Percentiles rank a stretch among this genome's conserved stretches.
phyloP scores from a whole-genome alignment of 2,888 invertebrate species.

The Luperina nickerlii region DNA sequence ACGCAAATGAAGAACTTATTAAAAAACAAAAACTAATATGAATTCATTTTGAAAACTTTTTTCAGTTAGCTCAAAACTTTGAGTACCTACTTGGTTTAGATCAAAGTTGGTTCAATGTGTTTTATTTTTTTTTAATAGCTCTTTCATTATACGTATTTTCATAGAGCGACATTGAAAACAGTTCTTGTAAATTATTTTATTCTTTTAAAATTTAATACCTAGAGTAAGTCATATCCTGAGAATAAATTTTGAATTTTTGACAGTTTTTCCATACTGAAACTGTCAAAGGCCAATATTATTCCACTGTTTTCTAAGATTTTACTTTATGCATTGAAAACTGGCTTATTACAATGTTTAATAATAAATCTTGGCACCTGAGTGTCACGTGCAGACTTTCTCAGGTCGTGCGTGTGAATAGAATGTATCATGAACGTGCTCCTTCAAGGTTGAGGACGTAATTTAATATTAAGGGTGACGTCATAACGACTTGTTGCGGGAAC shows the following conservation, averaged over 20 bases:
- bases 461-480: constrained; percentile 44
- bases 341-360: neutral
- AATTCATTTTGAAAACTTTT: neutral
- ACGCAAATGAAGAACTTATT: neutral
- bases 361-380: neutral
- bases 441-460: constrained; percentile 44
- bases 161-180: neutral
- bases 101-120: neutral
- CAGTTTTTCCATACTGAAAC: no score
- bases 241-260: no score
- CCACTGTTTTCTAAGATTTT: neutral
- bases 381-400: constrained; percentile 27
- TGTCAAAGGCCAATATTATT: no score
- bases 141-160: neutral
- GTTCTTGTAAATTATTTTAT: neutral
- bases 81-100: neutral
- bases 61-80: neutral
- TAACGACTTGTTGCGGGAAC: constrained; percentile 10
- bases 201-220: neutral
- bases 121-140: neutral
- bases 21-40: neutral
- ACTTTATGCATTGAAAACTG: neutral
- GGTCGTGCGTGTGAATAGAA: constrained; percentile 22
- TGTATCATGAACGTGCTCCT: constrained; percentile 5
- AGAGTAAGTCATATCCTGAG: no score